These are phyloP conservation scores for Chondrosia reniformis DNA, from an alignment of 37 sponge, comb jelly and placozoan genomes.

Conservation along the genomic window DNA sequence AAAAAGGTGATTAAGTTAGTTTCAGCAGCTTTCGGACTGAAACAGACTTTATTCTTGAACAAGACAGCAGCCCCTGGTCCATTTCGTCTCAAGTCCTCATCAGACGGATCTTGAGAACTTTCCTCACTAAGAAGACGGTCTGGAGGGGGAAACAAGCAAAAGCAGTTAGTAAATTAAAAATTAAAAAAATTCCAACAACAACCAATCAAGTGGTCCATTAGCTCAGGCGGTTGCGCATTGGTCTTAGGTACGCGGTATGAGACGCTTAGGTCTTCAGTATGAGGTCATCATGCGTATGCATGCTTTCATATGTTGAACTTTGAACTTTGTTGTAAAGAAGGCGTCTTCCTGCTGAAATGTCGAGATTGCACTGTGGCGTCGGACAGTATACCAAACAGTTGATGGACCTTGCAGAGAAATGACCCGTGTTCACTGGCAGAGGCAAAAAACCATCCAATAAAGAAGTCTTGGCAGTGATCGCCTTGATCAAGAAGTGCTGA, in stretches of 20 bases:
- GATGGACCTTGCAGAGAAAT: constrained; percentile 41
- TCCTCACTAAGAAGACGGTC: neutral
- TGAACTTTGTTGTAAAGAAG: too few relatives aligned
- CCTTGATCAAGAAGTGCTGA: constrained; percentile 34
- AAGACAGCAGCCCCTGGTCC: neutral
- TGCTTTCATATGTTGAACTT: too few relatives aligned
- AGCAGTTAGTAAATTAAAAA: neutral
- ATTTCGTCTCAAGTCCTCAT: neutral
- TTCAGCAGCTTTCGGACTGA: constrained; percentile 46
- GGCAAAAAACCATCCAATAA: constrained; percentile 43
- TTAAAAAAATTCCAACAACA: neutral
- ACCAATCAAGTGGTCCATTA: constrained; percentile 3
- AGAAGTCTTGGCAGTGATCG: constrained; percentile 38
- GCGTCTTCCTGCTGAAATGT: constrained; percentile 30
- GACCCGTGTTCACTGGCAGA: constrained; percentile 31
- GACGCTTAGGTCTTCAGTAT: too few relatives aligned
- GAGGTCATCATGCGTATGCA: too few relatives aligned
- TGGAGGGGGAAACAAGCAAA: neutral
- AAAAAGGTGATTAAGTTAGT: constrained; percentile 78
- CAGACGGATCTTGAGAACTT: neutral
- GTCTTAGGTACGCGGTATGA: too few relatives aligned
- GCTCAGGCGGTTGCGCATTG: too few relatives aligned
- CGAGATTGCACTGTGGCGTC: constrained; percentile 28
- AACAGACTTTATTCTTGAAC: constrained; percentile 28
- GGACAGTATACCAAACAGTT: constrained; percentile 39